These are phyloP conservation scores for Ectobius pallidus DNA, from an alignment of 2,888 invertebrate genomes.

Conservation along the genomic window DNA sequence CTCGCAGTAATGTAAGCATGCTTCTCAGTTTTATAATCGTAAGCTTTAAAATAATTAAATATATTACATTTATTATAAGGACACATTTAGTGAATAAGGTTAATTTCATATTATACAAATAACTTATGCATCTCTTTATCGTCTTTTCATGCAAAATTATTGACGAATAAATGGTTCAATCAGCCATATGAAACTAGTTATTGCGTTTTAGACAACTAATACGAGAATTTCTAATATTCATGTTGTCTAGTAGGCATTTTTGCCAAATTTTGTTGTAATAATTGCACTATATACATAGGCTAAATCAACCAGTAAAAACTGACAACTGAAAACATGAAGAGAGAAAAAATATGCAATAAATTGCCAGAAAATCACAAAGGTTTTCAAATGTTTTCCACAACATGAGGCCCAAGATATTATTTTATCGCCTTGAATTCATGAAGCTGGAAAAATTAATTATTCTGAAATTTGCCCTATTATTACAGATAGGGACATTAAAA, in stretches of 20 bases:
- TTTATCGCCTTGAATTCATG: neutral
- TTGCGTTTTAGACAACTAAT: neutral
- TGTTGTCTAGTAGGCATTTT: neutral
- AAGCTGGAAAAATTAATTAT: neutral
- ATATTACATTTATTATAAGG: no score
- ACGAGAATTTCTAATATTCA: neutral
- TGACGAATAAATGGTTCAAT: neutral
- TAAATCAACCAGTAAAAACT: no score
- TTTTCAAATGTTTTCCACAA: no score
- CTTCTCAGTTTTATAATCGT: neutral
- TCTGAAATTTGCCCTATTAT: neutral
- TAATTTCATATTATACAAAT: no score
- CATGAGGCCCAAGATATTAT: neutral
- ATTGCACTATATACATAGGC: no score
- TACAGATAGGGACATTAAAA: neutral
- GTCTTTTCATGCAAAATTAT: neutral
- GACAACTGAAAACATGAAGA: no score
- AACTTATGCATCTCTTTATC: neutral
- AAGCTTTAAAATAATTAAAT: neutral
- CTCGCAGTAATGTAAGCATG: neutral
- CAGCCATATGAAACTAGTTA: neutral
- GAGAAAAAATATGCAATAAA: no score
- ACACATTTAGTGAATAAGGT: no score
- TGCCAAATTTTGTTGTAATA: neutral
- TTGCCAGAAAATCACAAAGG: neutral